Conservation (phyloP, 2,888 invertebrate genomes). For the Drosophila lutescens region DNA sequence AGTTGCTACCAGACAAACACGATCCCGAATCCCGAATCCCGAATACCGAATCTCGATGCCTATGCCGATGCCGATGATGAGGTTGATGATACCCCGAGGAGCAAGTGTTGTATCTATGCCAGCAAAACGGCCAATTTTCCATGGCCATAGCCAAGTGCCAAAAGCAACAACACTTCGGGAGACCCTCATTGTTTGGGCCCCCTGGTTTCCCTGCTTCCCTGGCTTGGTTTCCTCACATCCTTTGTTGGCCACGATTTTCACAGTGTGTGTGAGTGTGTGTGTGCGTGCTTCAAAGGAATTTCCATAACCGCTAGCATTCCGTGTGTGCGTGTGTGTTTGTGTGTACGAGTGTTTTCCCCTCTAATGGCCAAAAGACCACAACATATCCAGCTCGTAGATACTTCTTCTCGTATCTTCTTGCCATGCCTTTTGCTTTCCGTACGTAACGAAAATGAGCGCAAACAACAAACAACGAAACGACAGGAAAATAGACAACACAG, state of each 20-base stretch:
- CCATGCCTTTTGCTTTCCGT: conserved; percentile 75
- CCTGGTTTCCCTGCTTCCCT: conserved; percentile 11
- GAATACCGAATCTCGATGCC: no score
- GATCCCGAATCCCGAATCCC: conserved; percentile 12
- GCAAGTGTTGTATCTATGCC: conserved; percentile 58
- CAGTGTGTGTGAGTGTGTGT: conserved; percentile 11
- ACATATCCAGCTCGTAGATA: conserved; percentile 47
- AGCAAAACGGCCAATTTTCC: conserved; percentile 68
- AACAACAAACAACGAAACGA: conserved; percentile 51
- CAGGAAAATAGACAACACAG: conserved; percentile 59
- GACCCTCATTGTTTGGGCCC: conserved; percentile 42
- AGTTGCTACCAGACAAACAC: conserved; percentile 50
- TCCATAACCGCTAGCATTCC: conserved; percentile 79
- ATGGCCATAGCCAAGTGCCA: conserved; percentile 52
- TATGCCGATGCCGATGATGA: conserved; percentile 18
- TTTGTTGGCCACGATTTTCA: conserved; percentile 50
- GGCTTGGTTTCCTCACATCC: conserved; percentile 28
- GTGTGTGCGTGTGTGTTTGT: conserved; percentile 32
- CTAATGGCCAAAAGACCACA: conserved; percentile 63
- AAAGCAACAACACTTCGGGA: conserved; percentile 53
- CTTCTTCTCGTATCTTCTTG: conserved; percentile 34
- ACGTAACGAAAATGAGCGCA: conserved; percentile 74
- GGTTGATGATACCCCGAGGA: conserved; percentile 40
- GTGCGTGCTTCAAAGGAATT: conserved; percentile 68
- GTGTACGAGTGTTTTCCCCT: conserved; percentile 29